These are phyloP conservation scores for Protodeltote pygarga DNA, from an alignment of 2,888 invertebrate species.

Conservation along the genomic window DNA sequence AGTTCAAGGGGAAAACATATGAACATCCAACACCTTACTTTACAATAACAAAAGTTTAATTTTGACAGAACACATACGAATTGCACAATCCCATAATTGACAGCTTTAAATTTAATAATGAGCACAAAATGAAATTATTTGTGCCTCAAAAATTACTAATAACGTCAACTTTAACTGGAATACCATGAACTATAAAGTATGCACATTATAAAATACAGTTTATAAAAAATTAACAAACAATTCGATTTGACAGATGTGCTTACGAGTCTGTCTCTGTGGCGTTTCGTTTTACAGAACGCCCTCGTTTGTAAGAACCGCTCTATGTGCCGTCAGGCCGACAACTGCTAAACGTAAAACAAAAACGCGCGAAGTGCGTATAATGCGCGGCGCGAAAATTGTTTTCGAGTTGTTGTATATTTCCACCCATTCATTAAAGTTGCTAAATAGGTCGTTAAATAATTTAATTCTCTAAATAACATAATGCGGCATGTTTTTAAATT, in stretches of 20 bases:
- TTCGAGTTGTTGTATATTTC: constrained; percentile 26
- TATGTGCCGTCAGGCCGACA: constrained; percentile 71
- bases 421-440: constrained; percentile 3
- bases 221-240: constrained; percentile 31
- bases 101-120: constrained; percentile 27
- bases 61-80: constrained; percentile 63
- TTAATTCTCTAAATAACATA: background rate
- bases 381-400: constrained; percentile 58
- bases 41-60: constrained; percentile 69
- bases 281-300: constrained; percentile 70
- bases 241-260: constrained; percentile 53
- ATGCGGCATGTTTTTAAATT: too few relatives aligned
- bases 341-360: constrained; percentile 68
- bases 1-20: constrained; percentile 67
- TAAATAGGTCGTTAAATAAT: background rate
- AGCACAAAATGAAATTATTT: constrained; percentile 12
- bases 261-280: constrained; percentile 59
- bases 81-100: constrained; percentile 66
- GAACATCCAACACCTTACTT: constrained; percentile 57
- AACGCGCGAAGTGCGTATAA: constrained; percentile 60
- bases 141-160: constrained; percentile 11
- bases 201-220: constrained; percentile 18
- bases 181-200: constrained; percentile 9
- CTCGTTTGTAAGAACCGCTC: constrained; percentile 58
- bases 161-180: constrained; percentile 21